Base-by-base conservation (phyloP, 2,888 invertebrate species). In the Aproaerema taeniolella region DNA sequence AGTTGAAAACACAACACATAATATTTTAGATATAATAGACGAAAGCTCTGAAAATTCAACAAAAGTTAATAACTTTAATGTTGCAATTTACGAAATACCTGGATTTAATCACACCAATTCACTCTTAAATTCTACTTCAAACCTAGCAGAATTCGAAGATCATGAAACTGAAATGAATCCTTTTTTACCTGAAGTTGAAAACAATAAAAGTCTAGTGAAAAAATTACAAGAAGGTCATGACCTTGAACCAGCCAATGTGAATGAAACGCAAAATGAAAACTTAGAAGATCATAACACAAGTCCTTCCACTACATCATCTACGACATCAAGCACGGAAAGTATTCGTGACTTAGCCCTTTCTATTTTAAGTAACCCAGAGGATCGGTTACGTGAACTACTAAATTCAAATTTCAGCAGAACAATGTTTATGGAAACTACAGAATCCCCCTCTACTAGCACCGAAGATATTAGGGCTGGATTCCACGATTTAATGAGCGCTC, bases 151-250 rank as follows among this genome's bases (percentile, higher is more conserved):
- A 48, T 75, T 77, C 32, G 80, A 73, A 34, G 82, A 83, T 39
- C 82, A 82, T 45, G 77, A 75, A 56, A 87, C 89, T 31, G 89
- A 89, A 53, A 91, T 91, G 90, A 90, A 90, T 44, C 91, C 91
- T 3, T 91, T 91, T 58, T 69, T 92, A 52, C 91, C 91, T 5
- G 91, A 91, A 58, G 79, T 88, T 11, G 90, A 91, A 63, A 90
- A 87, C 47, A 88, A 90, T 55, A 89, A 88, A 51, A 87, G 83
- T 9, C 76, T 89, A 20, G 86, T 89, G 1, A 88, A 89, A 55
- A 89, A 88, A 55, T 67, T 90, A n/a, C 88, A 89, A 66, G 87
- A 88, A 52, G 89, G 87, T 1, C 83, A 87, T 53, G 87, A 88
- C 47, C 55, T 88, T 36, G 86, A 87, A 46, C 74, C 74, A 1